Evolutionary conservation across 23 tunicate species (phyloP), one percentile per base, ranked within the genome.

Genomic region (Trididemnum miniatum): DNA sequence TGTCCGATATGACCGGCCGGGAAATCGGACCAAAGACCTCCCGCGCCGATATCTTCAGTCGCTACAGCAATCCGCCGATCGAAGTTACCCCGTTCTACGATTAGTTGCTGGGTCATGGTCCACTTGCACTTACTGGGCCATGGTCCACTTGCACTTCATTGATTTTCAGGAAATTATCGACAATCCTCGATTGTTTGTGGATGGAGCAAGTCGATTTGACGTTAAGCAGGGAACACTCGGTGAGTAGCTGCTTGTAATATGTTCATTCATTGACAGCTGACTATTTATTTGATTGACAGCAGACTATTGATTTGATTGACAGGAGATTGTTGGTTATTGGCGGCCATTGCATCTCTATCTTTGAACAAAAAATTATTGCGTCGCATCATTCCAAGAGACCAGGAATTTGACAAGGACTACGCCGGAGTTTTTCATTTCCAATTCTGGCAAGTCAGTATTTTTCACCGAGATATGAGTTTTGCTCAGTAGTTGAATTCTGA

Each of bases 291-390:
- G n/a, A n/a, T n/a, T n/a, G n/a, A n/a, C n/a, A n/a, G n/a, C n/a
- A n/a, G n/a, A n/a, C n/a, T n/a, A n/a, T n/a, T n/a, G n/a, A n/a
- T n/a, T n/a, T n/a, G n/a, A n/a, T n/a, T n/a, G n/a, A n/a, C n/a
- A 92, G 98, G 99, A 67, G 99, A 96, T 72, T 96, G 99, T 60
- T 96, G 99, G 99, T 82, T 96, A 28, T 72, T 96, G 18, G 99
- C 99, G 60, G 99, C 99, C 20, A 96, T 96, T 35, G 99, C 99
- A 4, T 91, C 99, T 1, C 79, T 96, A 4, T 96, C 99, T 20
- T 72, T 88, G 33, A 92, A 96, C 62, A 83, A 87, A 9, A 77
- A 85, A 4, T 49, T 96, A 26, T 81, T 96, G 2, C 71, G 89
- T 65, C 67, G 95, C 35, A 86, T 95, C 51, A 85, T 95, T 37